phyloP scores from a whole-genome alignment of 2,113 vertebrate genomes.

The Misgurnus mizolepis region DNA sequence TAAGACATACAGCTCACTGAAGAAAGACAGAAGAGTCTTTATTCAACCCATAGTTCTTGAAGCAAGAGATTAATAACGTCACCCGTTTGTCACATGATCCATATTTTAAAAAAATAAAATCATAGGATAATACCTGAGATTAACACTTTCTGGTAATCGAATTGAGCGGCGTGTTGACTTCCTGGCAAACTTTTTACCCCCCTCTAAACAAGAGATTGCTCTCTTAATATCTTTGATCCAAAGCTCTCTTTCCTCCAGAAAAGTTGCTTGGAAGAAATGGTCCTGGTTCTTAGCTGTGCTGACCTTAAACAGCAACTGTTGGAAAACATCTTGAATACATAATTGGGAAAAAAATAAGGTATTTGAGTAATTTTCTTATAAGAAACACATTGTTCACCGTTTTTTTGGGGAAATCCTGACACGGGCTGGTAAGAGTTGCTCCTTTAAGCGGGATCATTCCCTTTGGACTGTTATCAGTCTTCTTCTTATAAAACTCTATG shows the following conservation, averaged over 20 bases:
- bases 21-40: constrained; percentile 43
- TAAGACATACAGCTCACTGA: constrained; percentile 83
- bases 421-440: constrained; percentile 81
- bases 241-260: constrained; percentile 89
- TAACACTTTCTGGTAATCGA: constrained; percentile 85
- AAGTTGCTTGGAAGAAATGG: constrained; percentile 93
- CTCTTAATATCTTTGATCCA: constrained; percentile 93
- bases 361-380: not conserved
- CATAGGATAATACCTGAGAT: constrained; percentile 76
- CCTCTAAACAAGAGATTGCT: constrained; percentile 79
- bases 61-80: not conserved
- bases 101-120: not conserved
- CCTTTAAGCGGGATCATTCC: constrained; percentile 94
- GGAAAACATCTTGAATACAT: constrained; percentile 7
- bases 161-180: constrained; percentile 92
- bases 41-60: not conserved
- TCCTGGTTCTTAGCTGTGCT: constrained; percentile 86
- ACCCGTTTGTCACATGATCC: not conserved
- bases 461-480: constrained; percentile 88
- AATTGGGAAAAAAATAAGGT: not conserved
- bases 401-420: constrained; percentile 89
- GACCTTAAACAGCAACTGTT: constrained; percentile 91
- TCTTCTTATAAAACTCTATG: constrained; percentile 93
- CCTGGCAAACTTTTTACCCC: constrained; percentile 88
- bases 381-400: constrained; percentile 71